Evolutionary conservation across 2,113 vertebrate genomes (phyloP), one percentile per base, ranked within the genome.

Genomic region (Nasalis larvatus): DNA sequence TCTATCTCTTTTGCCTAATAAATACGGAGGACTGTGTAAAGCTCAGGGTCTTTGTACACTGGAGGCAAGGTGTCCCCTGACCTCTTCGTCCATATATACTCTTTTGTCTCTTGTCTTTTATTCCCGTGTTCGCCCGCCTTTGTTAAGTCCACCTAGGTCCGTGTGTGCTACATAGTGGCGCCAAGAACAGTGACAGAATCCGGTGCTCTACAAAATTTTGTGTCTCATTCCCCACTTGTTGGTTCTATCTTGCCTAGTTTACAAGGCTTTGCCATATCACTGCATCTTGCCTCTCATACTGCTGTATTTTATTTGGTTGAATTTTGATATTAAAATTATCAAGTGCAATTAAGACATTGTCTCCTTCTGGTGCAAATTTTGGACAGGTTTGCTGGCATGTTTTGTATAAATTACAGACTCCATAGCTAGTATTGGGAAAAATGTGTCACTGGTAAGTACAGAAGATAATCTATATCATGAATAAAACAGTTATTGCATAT

Each of bases 371-470:
- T 66, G 3, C 18, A 68, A 40, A 68, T 4, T 76, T 83, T 52
- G 40, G 21, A 45, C 52, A 81, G 3, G 11, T 58, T 74, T 93
- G 54, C 49, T 47, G 85, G 40, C 2, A 68, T 32, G 18, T 25
- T 0, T 18, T 37, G 35, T 74, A 32, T 40, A 85, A 76, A 73
- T n/a, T n/a, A 37, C 27, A 66, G 37, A 30, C 1, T 45, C 35
- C 91, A 42, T 63, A 89, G 47, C 74, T 88, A 95, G 54, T 86
- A 94, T 45, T 86, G 92, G 80, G 86, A 94, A 92, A 86, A 91
- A 76, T 94, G 81, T 89, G 91, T 66, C 94, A 84, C 1, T 90
- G 94, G 86, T 98, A 96, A 97, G 81, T 95, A 96, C 74, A 93
- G 96, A 97, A 96, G 82, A 66, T 98, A 96, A 98, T 97, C 84